phyloP scores from a whole-genome alignment of 2,113 vertebrate species.

The Melozone crissalis region DNA sequence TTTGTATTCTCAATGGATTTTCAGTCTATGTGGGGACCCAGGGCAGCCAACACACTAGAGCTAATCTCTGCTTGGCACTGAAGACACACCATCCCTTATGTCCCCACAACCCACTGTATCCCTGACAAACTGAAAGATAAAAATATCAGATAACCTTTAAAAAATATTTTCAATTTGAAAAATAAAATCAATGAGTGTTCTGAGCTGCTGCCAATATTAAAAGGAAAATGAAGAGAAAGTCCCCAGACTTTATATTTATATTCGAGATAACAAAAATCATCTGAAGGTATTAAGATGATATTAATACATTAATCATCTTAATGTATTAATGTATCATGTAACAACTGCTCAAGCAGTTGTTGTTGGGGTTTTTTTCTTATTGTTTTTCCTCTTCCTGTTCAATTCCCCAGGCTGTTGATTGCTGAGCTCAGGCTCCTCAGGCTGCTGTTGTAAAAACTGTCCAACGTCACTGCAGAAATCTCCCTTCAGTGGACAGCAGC shows the following conservation, averaged over 20 bases:
- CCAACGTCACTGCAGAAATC: neutral
- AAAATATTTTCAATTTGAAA: neutral
- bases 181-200: neutral
- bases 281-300: neutral
- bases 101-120: neutral
- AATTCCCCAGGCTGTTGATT: neutral
- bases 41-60: neutral
- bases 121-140: neutral
- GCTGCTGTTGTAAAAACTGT: neutral
- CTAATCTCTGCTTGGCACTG: neutral
- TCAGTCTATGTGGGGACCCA: neutral
- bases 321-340: too few species aligned
- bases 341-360: neutral
- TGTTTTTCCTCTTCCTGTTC: conserved; percentile 28
- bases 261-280: neutral
- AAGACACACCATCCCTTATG: neutral
- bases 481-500: neutral
- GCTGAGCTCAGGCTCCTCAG: neutral
- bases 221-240: neutral
- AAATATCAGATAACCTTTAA: neutral
- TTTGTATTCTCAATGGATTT: neutral
- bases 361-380: rapidly evolving
- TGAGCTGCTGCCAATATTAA: neutral
- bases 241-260: neutral
- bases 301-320: too few species aligned